Evolutionary conservation across 2,888 invertebrate genomes (phyloP).

Genomic region (Lumbricus terrestris): DNA sequence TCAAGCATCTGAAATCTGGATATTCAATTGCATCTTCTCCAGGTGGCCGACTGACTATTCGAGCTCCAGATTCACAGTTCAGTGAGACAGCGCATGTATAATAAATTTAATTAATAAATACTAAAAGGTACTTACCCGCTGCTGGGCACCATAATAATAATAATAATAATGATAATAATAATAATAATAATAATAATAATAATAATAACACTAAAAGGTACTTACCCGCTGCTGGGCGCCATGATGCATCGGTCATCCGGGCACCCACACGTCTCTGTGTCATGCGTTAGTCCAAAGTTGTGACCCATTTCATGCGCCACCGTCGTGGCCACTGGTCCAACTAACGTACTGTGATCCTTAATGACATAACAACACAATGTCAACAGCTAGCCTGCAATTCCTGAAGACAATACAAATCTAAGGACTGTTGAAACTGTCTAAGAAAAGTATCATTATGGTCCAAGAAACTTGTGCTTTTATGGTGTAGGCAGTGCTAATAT

Average conservation of each 20-base stretch:
- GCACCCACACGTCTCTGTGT: slow-evolving; percentile 79
- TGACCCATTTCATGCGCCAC: slow-evolving; percentile 99
- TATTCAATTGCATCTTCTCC: too few species aligned
- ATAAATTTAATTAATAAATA: too few species aligned
- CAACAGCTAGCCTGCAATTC: not conserved
- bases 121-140: slow-evolving; percentile 72
- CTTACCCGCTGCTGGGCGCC: slow-evolving; percentile 87
- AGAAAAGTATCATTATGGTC: not conserved
- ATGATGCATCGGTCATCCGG: slow-evolving; percentile 75
- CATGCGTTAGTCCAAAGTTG: slow-evolving; percentile 98
- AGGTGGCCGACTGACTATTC: too few species aligned
- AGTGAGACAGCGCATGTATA: too few species aligned
- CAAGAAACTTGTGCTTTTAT: not conserved
- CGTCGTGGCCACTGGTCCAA: slow-evolving; percentile 89
- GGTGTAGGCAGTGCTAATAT: not conserved
- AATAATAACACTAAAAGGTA: slow-evolving; percentile 46
- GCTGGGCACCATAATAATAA: slow-evolving; percentile 63
- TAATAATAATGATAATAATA: not conserved
- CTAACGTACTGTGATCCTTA: slow-evolving; percentile 76
- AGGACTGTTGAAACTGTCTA: not conserved
- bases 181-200: not conserved
- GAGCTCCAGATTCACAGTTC: too few species aligned
- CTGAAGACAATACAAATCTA: not conserved
- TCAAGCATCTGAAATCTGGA: too few species aligned
- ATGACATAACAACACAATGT: not conserved